Conservation (phyloP, 2,888 invertebrate genomes). For the Catotricha subobsoleta region DNA sequence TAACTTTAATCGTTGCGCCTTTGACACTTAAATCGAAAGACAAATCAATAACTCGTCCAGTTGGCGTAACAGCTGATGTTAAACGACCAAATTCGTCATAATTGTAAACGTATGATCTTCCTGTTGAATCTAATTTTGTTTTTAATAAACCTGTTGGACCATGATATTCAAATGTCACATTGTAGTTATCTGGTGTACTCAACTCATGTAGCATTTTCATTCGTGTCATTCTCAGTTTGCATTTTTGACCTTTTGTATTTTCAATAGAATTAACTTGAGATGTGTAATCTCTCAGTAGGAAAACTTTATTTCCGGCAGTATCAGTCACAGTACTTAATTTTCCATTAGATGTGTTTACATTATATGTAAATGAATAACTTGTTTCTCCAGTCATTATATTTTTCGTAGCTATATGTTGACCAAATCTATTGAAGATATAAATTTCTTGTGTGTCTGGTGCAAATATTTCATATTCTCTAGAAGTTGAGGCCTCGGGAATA, state of each 20-base stretch:
- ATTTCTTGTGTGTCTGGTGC: constrained; percentile 91
- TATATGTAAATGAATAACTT: constrained; percentile 86
- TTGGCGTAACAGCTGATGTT: constrained; percentile 81
- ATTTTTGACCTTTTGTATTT: constrained; percentile 84
- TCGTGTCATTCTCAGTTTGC: constrained; percentile 74
- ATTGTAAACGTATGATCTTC: constrained; percentile 79
- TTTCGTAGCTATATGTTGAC: constrained; percentile 84
- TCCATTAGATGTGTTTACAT: constrained; percentile 90
- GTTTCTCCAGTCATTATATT: constrained; percentile 91
- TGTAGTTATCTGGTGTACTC: constrained; percentile 83
- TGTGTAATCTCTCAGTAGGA: constrained; percentile 63
- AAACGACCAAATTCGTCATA: constrained; percentile 89
- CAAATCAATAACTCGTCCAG: constrained; percentile 78
- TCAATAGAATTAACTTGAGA: constrained; percentile 86
- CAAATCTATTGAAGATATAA: constrained; percentile 83
- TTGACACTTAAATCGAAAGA: constrained; percentile 80
- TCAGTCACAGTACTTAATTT: constrained; percentile 87
- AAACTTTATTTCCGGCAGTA: constrained; percentile 78
- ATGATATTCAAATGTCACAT: constrained; percentile 85
- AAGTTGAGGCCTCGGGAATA: constrained; percentile 67
- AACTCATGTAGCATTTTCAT: constrained; percentile 82
- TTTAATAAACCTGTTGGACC: constrained; percentile 76
- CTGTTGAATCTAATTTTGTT: constrained; percentile 76
- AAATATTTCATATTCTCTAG: constrained; percentile 82
- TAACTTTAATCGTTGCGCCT: constrained; percentile 73